Evolutionary conservation across 2,888 invertebrate genomes (phyloP).

Genomic region (Lamellibrachia satsuma): DNA sequence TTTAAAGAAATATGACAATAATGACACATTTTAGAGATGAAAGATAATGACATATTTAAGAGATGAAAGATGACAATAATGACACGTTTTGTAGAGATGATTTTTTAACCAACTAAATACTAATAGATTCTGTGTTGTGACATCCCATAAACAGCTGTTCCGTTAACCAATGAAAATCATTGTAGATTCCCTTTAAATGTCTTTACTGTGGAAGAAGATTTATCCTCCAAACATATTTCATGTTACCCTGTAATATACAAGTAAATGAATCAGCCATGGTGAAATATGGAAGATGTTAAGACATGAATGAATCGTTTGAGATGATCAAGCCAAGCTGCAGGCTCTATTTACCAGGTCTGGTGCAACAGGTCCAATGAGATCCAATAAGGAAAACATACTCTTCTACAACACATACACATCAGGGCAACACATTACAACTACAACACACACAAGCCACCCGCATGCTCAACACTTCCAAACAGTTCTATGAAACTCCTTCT

Average conservation of each 20-base stretch:
- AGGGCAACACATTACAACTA: neutral
- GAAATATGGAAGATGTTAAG: neutral
- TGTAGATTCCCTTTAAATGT: neutral
- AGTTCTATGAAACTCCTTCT: neutral
- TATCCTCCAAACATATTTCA: neutral
- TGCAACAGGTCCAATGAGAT: neutral
- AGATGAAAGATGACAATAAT: too few species aligned
- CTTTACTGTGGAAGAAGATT: neutral
- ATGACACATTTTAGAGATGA: too few species aligned
- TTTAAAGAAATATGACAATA: too few species aligned
- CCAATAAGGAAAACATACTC: slow-evolving; percentile 4
- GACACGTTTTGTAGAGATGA: too few species aligned
- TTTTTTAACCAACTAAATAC: too few species aligned
- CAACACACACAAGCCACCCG: neutral
- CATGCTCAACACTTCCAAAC: slow-evolving; percentile 5
- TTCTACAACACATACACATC: neutral
- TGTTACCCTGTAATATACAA: neutral
- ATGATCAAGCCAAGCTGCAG: neutral
- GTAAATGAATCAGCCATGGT: neutral
- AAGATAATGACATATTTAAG: too few species aligned
- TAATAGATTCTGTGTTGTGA: too few species aligned
- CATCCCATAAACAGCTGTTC: too few species aligned
- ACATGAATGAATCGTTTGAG: neutral
- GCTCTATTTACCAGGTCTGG: neutral
- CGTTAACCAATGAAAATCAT: neutral